Evolutionary conservation across 2,797 vertebrate species (phyloP), one percentile per base, ranked within the genome.

Genomic region (Danionella dracula): DNA sequence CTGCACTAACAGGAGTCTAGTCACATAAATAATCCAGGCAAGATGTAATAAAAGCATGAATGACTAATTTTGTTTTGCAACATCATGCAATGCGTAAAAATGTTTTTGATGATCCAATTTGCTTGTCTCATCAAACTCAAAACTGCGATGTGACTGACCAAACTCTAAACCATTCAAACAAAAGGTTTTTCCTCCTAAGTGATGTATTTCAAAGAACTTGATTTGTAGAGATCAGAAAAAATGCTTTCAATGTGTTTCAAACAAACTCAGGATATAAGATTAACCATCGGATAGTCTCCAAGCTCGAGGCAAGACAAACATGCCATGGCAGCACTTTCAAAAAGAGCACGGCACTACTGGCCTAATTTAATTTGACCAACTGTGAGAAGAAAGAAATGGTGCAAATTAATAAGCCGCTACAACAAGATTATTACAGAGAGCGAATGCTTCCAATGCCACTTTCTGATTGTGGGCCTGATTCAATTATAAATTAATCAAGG

Each of bases 341-440:
- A 45, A 72, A 56, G 48, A 72, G 80, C 75, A 73, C 42, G 20
- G 32, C 57, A 44, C 55, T 76, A 69, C 55, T 68, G 75, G 73
- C 77, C 79, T 84, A 56, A 74, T 85, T 78, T 68, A 73, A 83
- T 83, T 84, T 74, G 78, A 72, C 70, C 69, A 72, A 76, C 75
- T 61, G 55, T 54, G 44, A 50, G 21, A 40, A 55, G 21, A 65
- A 74, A 56, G 78, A 76, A 77, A 71, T 59, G 37, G 68, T 40
- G 68, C 84, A 54, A 82, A 85, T 84, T 82, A 87, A 85, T 82
- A 78, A 85, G 74, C 68, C 58, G 41, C 80, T 82, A 71, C 81
- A 87, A 86, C 79, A 77, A 67, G 77, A 69, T 75, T 81, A 81
- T 82, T 85, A 81, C 77, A 80, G 76, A 15, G 38, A 70, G 72